Conservation (phyloP, 2,888 invertebrate genomes). For the Heliconius ismenius region DNA sequence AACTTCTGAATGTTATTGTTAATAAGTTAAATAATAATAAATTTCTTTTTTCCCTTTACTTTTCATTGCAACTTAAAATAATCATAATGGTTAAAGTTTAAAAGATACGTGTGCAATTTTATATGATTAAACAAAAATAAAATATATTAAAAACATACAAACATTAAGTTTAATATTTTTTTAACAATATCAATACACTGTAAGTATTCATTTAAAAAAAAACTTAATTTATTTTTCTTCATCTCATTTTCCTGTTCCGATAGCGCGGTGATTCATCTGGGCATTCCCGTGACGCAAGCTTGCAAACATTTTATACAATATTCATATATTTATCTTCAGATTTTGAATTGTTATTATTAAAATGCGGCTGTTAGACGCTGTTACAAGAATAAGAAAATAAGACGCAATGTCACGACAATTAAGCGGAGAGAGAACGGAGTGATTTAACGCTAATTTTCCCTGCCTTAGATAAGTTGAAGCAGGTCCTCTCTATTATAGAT, state of each 20-base stretch:
- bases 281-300: conserved; percentile 42
- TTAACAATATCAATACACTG: not conserved
- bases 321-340: not conserved
- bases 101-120: not conserved
- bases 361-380: not conserved
- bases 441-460: not conserved
- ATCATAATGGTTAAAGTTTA: not conserved
- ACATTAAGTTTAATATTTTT: not conserved
- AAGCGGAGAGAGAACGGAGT: not conserved
- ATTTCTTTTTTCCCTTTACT: not conserved
- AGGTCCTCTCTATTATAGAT: not conserved
- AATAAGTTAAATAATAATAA: not conserved
- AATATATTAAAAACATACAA: no score
- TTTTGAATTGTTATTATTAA: conserved; percentile 2
- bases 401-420: no score
- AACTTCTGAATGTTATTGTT: not conserved
- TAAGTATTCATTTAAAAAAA: not conserved
- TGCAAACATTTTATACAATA: not conserved
- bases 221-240: not conserved
- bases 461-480: no score
- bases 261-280: conserved; percentile 43
- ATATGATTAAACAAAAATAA: not conserved
- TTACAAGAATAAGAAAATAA: no score
- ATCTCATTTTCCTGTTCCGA: conserved; percentile 42
- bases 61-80: not conserved